Conservation (phyloP, 2,113 vertebrate species). For the Labeo rohita region DNA sequence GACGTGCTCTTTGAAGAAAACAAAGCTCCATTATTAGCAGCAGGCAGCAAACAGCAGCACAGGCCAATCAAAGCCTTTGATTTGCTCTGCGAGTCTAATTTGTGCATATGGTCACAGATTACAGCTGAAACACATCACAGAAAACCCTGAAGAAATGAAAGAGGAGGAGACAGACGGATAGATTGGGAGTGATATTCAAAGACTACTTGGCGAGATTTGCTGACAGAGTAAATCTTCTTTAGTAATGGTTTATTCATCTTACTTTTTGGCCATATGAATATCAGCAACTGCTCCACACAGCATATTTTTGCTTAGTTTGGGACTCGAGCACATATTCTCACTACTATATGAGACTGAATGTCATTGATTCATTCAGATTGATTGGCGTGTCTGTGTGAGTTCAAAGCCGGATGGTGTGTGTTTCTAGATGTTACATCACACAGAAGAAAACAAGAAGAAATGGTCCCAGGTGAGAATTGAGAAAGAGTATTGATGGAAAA, state of each 20-base stretch:
- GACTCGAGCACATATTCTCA: neutral
- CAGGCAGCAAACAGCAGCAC: neutral
- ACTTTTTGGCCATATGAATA: neutral
- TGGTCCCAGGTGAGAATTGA: neutral
- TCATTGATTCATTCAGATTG: neutral
- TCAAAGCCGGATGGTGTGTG: neutral
- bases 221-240: neutral
- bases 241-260: neutral
- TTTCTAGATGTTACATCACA: constrained; percentile 17
- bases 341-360: neutral
- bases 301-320: neutral
- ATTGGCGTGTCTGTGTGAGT: neutral
- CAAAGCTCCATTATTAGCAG: constrained; percentile 41
- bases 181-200: constrained; percentile 7
- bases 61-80: constrained; percentile 25
- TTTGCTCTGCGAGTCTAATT: neutral
- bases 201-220: neutral
- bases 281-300: neutral
- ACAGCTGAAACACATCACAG: constrained; percentile 13
- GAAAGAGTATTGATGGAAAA: constrained; percentile 5
- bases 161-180: neutral
- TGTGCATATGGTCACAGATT: constrained; percentile 15
- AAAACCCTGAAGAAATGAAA: constrained; percentile 1
- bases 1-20: constrained; percentile 39
- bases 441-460: neutral